Percentiles rank a stretch among this genome's conserved stretches.
These are phyloP conservation scores for Sus cebifrons DNA, from an alignment of 2,797 vertebrate genomes.

Conservation along the genomic window DNA sequence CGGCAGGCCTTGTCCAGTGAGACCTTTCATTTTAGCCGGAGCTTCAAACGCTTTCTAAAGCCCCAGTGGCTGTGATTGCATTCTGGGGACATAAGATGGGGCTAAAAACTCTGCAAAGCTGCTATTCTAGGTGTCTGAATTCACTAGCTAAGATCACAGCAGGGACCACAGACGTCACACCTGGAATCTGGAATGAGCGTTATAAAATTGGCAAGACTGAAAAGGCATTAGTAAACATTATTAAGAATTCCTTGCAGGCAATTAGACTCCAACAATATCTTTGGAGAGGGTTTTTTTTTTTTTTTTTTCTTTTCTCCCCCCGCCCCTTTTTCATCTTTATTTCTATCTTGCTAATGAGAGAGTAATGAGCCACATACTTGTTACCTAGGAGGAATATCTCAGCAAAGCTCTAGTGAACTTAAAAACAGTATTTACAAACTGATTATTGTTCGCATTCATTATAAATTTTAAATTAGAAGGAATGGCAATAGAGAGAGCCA, in stretches of 20 bases:
- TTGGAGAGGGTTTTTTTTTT: conserved; percentile 81
- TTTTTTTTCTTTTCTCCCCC: background rate
- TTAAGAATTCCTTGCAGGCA: conserved; percentile 92
- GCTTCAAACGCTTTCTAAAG: conserved; percentile 80
- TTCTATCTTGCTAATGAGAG: conserved; percentile 92
- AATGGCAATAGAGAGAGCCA: conserved; percentile 81
- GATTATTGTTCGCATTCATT: conserved; percentile 90
- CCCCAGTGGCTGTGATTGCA: conserved; percentile 87
- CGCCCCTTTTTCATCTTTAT: conserved; percentile 88
- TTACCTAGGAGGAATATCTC: conserved; percentile 91
- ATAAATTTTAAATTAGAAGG: conserved; percentile 89
- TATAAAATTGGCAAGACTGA: conserved; percentile 91
- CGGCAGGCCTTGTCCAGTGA: conserved; percentile 46
- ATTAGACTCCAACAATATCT: conserved; percentile 91
- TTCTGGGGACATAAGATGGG: conserved; percentile 90
- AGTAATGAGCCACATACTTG: conserved; percentile 92
- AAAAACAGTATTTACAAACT: conserved; percentile 92
- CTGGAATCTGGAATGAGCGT: conserved; percentile 89
- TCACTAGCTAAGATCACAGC: conserved; percentile 88
- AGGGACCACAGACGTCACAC: conserved; percentile 90
- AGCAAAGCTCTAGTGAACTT: conserved; percentile 90
- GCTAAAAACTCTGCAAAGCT: conserved; percentile 90
- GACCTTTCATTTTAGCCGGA: conserved; percentile 74
- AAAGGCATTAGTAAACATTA: conserved; percentile 92
- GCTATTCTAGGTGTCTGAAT: conserved; percentile 83